Evolutionary conservation across 2,797 vertebrate genomes (phyloP), one percentile per base, ranked within the genome.

Genomic region (Knipowitschia caucasica): DNA sequence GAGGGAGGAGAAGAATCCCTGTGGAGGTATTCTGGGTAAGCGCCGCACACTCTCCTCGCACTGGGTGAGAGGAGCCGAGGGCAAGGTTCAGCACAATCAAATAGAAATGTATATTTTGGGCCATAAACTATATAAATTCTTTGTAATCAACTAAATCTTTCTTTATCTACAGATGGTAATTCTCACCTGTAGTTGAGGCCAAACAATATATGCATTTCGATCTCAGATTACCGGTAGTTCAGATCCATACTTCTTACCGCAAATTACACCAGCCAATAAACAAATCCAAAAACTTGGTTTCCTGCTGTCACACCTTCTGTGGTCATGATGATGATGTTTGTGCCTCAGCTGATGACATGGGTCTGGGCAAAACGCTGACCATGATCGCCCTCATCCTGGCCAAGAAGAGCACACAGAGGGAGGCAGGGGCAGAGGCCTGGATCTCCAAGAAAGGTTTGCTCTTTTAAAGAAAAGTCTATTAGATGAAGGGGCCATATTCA

Each of bases 291-390:
- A 7, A 7, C 9, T 31, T 11, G 4, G 36, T 7, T 39, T 18
- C 20, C 10, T 39, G 17, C 36, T 38, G 15, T 38, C 18, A 21
- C 17, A 38, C 8, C 9, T 42, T n/a, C 2, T n/a, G 1, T 8
- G 7, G 14, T 7, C 7, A 3, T 39, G 36, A 9, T 3, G 10
- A 1, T 44, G 42, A 43, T 20, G 9, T 56, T 43, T 40, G n/a
- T 43, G 9, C 14, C 64, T 33, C 74, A 99, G 96, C 96, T 1
- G 96, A 99, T 80, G 96, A 99, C 76, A 99, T 99, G 96, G 96
- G 96, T 43, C 79, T 99, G 67, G 96, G 96, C 25, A 99, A 99
- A 86, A 99, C 96, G 2, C 81, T 99, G 61, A 98, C 94, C 0
- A 93, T 99, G 91, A 93, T 99, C 17, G 84, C 95, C 4, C 93